Percentiles rank a stretch among this genome's conserved stretches.
phyloP scores from a whole-genome alignment of 2,888 invertebrate species.

The Lasioglossum vierecki region DNA sequence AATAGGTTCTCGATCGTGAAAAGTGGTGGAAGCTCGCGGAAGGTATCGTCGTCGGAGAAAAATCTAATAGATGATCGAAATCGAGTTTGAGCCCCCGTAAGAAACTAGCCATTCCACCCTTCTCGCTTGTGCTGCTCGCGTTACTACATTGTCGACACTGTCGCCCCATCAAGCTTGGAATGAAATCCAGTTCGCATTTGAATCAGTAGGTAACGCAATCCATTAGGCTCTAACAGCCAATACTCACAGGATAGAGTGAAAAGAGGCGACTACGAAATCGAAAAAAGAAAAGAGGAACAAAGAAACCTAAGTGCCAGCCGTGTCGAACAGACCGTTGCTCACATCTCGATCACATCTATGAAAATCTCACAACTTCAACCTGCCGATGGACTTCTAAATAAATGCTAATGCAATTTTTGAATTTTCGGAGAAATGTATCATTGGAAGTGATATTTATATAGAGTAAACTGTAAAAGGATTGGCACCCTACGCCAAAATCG shows the following conservation, averaged over 20 bases:
- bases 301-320: slow-evolving; percentile 42
- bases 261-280: slow-evolving; percentile 60
- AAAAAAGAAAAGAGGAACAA: slow-evolving; percentile 43
- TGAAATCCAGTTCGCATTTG: slow-evolving; percentile 83
- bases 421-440: neutral
- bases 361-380: too few relatives aligned
- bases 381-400: too few relatives aligned
- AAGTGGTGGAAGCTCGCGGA: slow-evolving; percentile 62
- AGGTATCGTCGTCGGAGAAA: slow-evolving; percentile 75
- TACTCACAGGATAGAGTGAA: slow-evolving; percentile 73
- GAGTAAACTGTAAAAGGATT: too few relatives aligned
- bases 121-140: slow-evolving; percentile 60
- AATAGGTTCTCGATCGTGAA: slow-evolving; percentile 66
- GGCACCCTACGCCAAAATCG: too few relatives aligned
- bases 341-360: too few relatives aligned
- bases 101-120: slow-evolving; percentile 70
- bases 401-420: too few relatives aligned
- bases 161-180: slow-evolving; percentile 75
- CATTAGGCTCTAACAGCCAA: slow-evolving; percentile 83
- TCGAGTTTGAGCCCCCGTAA: slow-evolving; percentile 79
- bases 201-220: slow-evolving; percentile 83
- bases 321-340: too few relatives aligned
- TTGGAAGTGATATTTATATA: neutral
- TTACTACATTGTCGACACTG: slow-evolving; percentile 75
- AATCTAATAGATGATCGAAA: slow-evolving; percentile 82